Percentiles rank a stretch among this genome's conserved stretches.
phyloP scores from a whole-genome alignment of 1,140 invertebrate genomes.

The Arctopsyche grandis region DNA sequence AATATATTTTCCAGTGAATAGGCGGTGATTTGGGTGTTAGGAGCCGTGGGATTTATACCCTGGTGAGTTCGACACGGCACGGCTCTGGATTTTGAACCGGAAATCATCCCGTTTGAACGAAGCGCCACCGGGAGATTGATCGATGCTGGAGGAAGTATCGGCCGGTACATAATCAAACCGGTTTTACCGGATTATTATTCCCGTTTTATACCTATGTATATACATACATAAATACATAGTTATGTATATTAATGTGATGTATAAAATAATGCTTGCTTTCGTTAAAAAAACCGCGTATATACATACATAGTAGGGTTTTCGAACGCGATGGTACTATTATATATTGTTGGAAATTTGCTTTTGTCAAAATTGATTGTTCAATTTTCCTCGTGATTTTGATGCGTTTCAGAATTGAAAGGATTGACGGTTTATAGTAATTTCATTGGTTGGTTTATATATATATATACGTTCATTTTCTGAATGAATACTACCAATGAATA shows the following conservation, averaged over 20 bases:
- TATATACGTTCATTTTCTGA: too few relatives aligned
- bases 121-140: constrained; percentile 25
- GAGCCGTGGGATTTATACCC: constrained; percentile 8
- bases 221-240: not conserved
- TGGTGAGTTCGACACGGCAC: not conserved
- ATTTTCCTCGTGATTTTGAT: not conserved
- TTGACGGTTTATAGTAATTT: constrained; percentile 8
- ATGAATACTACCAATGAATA: too few relatives aligned
- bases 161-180: constrained; percentile 21
- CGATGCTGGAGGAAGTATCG: constrained; percentile 32
- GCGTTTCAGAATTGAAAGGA: not conserved
- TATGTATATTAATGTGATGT: not conserved
- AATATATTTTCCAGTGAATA: constrained; percentile 5
- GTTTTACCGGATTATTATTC: constrained; percentile 1
- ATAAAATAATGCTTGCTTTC: too few relatives aligned
- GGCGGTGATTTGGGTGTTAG: constrained; percentile 20
- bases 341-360: too few relatives aligned
- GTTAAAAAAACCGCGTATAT: too few relatives aligned
- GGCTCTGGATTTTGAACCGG: constrained; percentile 3
- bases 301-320: too few relatives aligned
- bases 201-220: not conserved
- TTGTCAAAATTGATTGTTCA: too few relatives aligned
- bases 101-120: constrained; percentile 32
- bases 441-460: not conserved
- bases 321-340: not conserved